Base-by-base conservation (phyloP, 2,888 invertebrate genomes). In the Conomelus anceps region DNA sequence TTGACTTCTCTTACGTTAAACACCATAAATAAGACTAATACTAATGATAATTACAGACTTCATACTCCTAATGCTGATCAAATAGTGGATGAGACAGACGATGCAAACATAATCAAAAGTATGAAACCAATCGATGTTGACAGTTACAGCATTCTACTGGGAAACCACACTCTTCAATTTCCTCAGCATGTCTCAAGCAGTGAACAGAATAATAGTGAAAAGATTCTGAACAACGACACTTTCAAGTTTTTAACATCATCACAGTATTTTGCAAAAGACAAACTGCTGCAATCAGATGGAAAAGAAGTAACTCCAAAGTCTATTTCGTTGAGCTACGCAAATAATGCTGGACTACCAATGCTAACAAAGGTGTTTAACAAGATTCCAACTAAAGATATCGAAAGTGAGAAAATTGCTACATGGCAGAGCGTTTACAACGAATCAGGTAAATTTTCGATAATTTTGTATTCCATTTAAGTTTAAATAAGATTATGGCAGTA, bases 321-420 rank as follows among this genome's bases (percentile, higher is more conserved):
- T 23, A 86, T 84, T 86, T 88, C 88, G 26, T 85, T 91, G 0
- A 95, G 94, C 92, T 95, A 95, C 91, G 94, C 94, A 0, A 96
- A 95, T 92, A 95, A 95, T 90, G 95, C 95, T 85, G 96, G 96
- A 0, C 94, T 96, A 90, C 95, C 95, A 92, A 94, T 96, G 91
- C 92, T 96, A 89, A 96, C 96, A 0, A 96, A 96, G 93, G 94
- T 95, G 0, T 94, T 94, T 89, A 95, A 95, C 91, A 96, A 95
- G 93, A 93, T 94, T 88, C 94, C 94, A 22, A 91, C 91, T 89
- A 84, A 88, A 24, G 24, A 63, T 84, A 6, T 9, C 3, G 88
- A 22, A 34, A 89, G 89, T 23, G 23, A 41, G 29, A 88, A 88
- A 24, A 88, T 87, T 84, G 87, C 85, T 29, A 88, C 86, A n/a